These are phyloP conservation scores for Coenobita brevimanus DNA, from an alignment of 1,140 invertebrate genomes.

Conservation along the genomic window DNA sequence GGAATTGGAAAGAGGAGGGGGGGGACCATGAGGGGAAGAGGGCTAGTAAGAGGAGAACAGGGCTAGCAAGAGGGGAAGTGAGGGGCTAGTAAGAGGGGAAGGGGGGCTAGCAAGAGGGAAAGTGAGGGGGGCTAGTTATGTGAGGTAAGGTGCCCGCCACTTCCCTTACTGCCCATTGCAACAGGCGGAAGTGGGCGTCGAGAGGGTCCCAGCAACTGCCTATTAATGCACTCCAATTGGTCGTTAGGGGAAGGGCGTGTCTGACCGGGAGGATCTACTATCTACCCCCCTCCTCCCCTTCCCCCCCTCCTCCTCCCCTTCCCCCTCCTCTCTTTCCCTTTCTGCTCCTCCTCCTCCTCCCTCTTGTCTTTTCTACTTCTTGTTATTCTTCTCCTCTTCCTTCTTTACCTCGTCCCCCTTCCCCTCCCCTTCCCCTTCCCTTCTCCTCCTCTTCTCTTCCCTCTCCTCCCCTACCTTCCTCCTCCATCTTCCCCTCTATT, in stretches of 20 bases:
- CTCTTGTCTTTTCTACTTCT: too few species aligned
- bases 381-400: neutral
- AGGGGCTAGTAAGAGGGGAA: too few species aligned
- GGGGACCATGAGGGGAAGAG: too few species aligned
- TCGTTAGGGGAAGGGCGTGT: slow-evolving; percentile 43
- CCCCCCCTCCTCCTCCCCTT: neutral
- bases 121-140: neutral
- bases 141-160: neutral
- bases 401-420: neutral
- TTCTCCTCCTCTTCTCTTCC: neutral
- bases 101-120: too few species aligned
- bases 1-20: too few species aligned
- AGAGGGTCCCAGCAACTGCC: slow-evolving; percentile 28
- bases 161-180: slow-evolving; percentile 47
- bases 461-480: neutral
- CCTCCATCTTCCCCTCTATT: neutral
- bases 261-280: too few species aligned
- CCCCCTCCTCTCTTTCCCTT: neutral
- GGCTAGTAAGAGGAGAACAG: too few species aligned
- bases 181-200: slow-evolving; percentile 34
- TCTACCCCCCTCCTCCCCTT: neutral
- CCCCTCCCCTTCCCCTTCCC: neutral
- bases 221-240: slow-evolving; percentile 55
- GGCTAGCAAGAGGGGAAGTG: too few species aligned
- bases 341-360: too few species aligned